A percentile compares a stretch with the other conserved stretches of the same genome.
Evolutionary conservation across 2,113 vertebrate genomes (phyloP).

Genomic region (Vombatus ursinus): DNA sequence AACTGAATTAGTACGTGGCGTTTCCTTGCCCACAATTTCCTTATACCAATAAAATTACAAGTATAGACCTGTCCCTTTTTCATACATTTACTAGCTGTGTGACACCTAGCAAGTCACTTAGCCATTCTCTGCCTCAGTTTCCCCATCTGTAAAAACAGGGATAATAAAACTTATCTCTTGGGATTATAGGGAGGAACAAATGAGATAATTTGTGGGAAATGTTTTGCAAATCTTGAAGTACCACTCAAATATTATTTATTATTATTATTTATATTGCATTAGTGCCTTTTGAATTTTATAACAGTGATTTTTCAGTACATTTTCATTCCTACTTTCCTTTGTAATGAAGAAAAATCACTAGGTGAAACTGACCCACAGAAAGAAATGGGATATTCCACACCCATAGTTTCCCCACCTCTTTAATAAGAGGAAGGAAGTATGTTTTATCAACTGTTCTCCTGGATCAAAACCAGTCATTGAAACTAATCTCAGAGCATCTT

Average conservation of each 20-base stretch:
- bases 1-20: background rate
- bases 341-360: no score
- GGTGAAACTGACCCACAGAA: no score
- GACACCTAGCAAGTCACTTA: background rate
- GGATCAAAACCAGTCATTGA: no score
- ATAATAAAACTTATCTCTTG: background rate
- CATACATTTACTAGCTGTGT: background rate
- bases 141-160: background rate
- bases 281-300: no score
- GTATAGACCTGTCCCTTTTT: background rate
- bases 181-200: background rate
- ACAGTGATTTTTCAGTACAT: no score
- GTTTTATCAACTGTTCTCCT: no score
- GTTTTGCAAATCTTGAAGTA: background rate
- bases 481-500: no score
- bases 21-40: no score
- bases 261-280: background rate
- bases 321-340: no score
- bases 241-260: background rate
- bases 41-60: background rate
- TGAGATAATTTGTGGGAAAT: background rate
- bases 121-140: slow-evolving; percentile 5
- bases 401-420: no score
- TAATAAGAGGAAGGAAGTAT: no score
- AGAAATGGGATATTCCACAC: no score